These are phyloP conservation scores for Drosophila tropicalis DNA, from an alignment of 1,140 invertebrate genomes.

Conservation along the genomic window DNA sequence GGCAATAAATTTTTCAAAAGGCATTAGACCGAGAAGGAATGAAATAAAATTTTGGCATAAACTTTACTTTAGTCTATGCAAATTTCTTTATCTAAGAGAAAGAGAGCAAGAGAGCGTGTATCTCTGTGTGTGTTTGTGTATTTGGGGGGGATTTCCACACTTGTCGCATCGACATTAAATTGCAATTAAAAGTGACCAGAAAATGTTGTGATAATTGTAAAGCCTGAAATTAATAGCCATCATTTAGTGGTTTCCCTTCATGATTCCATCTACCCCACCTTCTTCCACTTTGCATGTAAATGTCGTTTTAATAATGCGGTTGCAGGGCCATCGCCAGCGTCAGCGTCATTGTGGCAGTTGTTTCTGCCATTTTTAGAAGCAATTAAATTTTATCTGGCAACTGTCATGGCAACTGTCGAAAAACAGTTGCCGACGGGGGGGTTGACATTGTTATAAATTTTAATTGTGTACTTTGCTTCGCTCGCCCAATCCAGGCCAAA, in stretches of 20 bases:
- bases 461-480: conserved; percentile 53
- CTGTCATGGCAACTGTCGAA: conserved; percentile 46
- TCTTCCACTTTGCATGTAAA: conserved; percentile 51
- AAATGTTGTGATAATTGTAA: conserved; percentile 76
- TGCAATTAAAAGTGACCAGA: conserved; percentile 69
- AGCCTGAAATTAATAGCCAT: conserved; percentile 73
- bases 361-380: conserved; percentile 55
- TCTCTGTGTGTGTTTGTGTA: background rate
- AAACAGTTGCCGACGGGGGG: background rate
- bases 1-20: conserved; percentile 8
- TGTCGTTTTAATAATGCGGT: conserved; percentile 70
- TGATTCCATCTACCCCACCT: background rate
- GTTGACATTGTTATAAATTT: conserved; percentile 73
- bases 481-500: conserved; percentile 26
- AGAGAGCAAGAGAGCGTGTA: too few species aligned
- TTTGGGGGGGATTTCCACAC: conserved; percentile 35
- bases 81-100: background rate
- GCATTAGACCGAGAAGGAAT: background rate
- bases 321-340: background rate
- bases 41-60: background rate
- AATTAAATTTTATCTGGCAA: conserved; percentile 74
- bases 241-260: conserved; percentile 50
- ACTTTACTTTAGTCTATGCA: background rate
- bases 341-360: background rate
- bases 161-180: conserved; percentile 67